Evolutionary conservation across 2,888 invertebrate genomes (phyloP).

Genomic region (Hydrotaea cyrtoneurina): DNA sequence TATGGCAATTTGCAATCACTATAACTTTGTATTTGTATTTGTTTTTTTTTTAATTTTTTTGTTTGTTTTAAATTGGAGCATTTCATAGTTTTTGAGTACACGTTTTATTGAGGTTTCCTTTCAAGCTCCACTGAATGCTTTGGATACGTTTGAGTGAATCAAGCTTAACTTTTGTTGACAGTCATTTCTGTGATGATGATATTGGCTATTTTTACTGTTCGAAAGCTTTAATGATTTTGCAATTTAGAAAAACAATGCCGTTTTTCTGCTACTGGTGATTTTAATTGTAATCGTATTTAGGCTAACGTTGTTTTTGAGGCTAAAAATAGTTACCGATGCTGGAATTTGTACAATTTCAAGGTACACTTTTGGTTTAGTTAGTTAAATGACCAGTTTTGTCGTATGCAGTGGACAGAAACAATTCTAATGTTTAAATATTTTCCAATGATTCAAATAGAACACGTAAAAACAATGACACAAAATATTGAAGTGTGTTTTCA

Average conservation of each 20-base stretch:
- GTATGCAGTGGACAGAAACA: too few relatives aligned
- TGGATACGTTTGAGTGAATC: slow-evolving; percentile 16
- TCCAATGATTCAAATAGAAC: too few relatives aligned
- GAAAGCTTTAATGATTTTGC: slow-evolving; percentile 37
- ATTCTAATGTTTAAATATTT: too few relatives aligned
- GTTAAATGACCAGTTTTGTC: too few relatives aligned
- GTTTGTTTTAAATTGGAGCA: slow-evolving; percentile 19
- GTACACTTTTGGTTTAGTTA: background rate
- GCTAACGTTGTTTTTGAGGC: background rate
- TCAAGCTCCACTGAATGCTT: slow-evolving; percentile 36
- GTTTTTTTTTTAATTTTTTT: too few relatives aligned
- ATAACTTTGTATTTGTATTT: background rate
- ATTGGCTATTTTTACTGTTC: slow-evolving; percentile 2
- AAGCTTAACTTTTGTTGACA: background rate
- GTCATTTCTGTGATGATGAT: background rate
- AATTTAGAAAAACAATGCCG: slow-evolving; percentile 3
- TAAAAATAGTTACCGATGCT: background rate
- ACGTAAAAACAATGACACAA: too few relatives aligned
- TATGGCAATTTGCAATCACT: slow-evolving; percentile 12
- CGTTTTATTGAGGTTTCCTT: slow-evolving; percentile 35
- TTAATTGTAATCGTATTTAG: slow-evolving; percentile 18
- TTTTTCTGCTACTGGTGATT: background rate
- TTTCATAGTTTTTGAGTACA: slow-evolving; percentile 3
- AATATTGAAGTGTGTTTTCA: too few relatives aligned
- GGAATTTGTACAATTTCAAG: slow-evolving; percentile 3